Base-by-base conservation (phyloP, 1,140 invertebrate species). In the Pogonomyrmex barbatus region DNA sequence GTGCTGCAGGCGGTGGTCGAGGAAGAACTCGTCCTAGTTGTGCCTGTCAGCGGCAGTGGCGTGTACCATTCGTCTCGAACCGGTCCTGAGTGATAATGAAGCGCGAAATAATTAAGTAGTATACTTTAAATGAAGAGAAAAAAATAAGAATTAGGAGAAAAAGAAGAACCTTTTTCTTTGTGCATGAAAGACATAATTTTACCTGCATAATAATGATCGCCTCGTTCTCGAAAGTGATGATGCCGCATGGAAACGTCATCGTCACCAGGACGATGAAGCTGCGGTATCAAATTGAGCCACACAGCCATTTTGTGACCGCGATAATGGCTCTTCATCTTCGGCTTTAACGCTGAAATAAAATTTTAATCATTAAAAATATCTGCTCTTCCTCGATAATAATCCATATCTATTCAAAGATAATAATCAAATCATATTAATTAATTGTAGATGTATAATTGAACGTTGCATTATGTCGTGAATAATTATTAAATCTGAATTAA, bases 251-350 rank as follows among this genome's bases (percentile, higher is more conserved):
- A 97, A 65, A 97, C 96, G 91, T 97, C 96, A 42, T 96, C 95
- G 86, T 97, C 97, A 2, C 97, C 97, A 0, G 97, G 97, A 90
- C 97, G 96, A 94, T 98, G 97, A 65, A 98, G 96, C 93, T 98
- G 98, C 4, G 98, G 98, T 76, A 99, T 97, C 42, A 99, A 96
- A 92, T 98, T 97, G 76, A 98, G 95, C 98, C 98, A 99, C 52
- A 99, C 96, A n/a, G 98, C 98, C 96, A 98, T 97, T 94, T 98
- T 98, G 94, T 98, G 97, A 3, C 98, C 98, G 14, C 98, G 96
- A 94, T 98, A 99, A 94, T 98, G 98, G 89, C 96, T 97, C 91
- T 96, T 97, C 96, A 97, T 97, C 87, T 97, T 96, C 2, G 97
- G 96, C 90, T 97, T 97, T 47, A 95, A 94, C 58, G 97, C 97